Percentiles rank a stretch among this genome's conserved stretches.
phyloP scores from a whole-genome alignment of 2,888 invertebrate species.

The Sminthurides aquaticus region DNA sequence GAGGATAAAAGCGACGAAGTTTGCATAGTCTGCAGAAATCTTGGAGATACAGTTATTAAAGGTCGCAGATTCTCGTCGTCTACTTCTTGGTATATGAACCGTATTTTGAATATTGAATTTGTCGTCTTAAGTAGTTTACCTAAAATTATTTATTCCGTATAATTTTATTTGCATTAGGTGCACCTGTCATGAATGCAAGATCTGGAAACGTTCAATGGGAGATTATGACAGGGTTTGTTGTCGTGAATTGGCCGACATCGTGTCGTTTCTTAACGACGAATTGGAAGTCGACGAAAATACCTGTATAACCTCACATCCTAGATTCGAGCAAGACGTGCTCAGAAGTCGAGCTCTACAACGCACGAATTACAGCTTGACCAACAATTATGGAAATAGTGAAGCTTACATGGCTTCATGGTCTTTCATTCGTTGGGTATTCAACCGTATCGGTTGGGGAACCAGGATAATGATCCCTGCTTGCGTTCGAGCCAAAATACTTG shows the following conservation, averaged over 20 bases:
- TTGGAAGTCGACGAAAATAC: conserved; percentile 8
- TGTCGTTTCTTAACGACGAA: conserved; percentile 27
- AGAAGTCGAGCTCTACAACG: conserved; percentile 21
- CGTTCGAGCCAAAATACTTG: conserved; percentile 21
- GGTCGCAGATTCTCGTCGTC: conserved; percentile 4
- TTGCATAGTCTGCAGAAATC: conserved; percentile 27
- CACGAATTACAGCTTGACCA: conserved; percentile 2
- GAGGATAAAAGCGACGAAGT: conserved; percentile 14
- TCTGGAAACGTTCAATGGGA: conserved; percentile 5
- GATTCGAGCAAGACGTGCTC: conserved; percentile 28
- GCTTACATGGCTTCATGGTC: conserved; percentile 16
- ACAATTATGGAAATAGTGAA: conserved; percentile 10
- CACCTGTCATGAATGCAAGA: conserved; percentile 27
- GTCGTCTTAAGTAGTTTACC: too few species aligned
- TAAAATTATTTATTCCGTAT: too few species aligned
- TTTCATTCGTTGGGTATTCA: conserved; percentile 28
- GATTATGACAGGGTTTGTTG: conserved; percentile 34
- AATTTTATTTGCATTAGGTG: conserved; percentile 25
- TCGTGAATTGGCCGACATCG: conserved; percentile 24
- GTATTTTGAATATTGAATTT: too few species aligned
- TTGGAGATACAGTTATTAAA: conserved; percentile 15
- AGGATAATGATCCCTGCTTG: conserved; percentile 30
- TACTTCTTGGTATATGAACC: conserved; percentile 10
- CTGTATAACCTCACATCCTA: conserved; percentile 28
- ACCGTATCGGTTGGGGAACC: conserved; percentile 17